Percentiles rank a stretch among this genome's conserved stretches.
These are phyloP conservation scores for Cassiopea xamachana DNA, from an alignment of 30 jellyfish, hydroid and myxozoan genomes.

Conservation along the genomic window DNA sequence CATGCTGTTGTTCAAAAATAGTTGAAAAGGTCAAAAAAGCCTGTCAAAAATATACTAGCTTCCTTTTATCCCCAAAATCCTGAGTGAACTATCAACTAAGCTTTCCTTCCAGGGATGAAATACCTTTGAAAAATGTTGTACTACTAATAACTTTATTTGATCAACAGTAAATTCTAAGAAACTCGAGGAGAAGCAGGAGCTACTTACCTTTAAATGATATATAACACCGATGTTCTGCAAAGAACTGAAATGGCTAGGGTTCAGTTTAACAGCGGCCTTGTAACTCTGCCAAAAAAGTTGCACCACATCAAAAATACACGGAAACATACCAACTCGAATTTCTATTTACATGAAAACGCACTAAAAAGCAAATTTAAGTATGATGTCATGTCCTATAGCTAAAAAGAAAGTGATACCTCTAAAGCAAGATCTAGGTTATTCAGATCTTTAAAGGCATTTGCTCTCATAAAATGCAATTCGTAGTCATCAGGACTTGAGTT, in stretches of 20 bases:
- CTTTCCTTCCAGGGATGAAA: not conserved
- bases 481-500: constrained; percentile 22
- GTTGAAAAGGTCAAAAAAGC: too few relatives aligned
- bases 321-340: too few relatives aligned
- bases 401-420: constrained; percentile 12
- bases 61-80: too few relatives aligned
- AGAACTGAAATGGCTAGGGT: constrained; percentile 77
- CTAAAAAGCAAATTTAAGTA: too few relatives aligned
- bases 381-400: too few relatives aligned
- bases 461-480: constrained; percentile 60
- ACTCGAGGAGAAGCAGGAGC: too few relatives aligned
- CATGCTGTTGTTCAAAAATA: too few relatives aligned
- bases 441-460: constrained; percentile 50
- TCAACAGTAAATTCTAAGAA: too few relatives aligned
- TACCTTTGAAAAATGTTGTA: not conserved
- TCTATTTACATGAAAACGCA: too few relatives aligned
- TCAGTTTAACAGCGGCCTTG: constrained; percentile 37
- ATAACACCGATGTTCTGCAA: constrained; percentile 73
- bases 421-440: constrained; percentile 45
- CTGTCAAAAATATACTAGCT: too few relatives aligned
- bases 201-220: constrained; percentile 77
- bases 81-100: too few relatives aligned
- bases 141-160: not conserved
- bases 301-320: not conserved
- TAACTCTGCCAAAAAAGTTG: constrained; percentile 49